Evolutionary conservation across 2,113 vertebrate species (phyloP), one percentile per base, ranked within the genome.

Genomic region (Seriola rivoliana): DNA sequence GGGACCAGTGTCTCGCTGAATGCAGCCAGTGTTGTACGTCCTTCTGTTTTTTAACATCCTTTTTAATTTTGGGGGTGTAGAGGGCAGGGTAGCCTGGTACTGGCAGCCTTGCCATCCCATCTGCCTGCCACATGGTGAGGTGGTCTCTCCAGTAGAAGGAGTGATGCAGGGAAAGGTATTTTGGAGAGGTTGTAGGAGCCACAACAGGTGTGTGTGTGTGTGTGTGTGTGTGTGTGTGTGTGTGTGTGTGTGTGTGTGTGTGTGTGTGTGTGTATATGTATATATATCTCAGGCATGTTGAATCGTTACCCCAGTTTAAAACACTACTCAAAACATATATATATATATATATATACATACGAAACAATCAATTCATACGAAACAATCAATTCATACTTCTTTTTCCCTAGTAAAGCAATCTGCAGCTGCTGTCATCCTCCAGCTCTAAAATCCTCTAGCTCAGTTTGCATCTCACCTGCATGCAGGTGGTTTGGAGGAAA

Each of bases 101-200:
- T 84, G 87, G 89, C 82, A 85, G 52, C 34, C 12, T 12, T 64
- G 23, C 57, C 59, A 52, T 52, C 72, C 91, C 91, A 92, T 94
- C 91, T 94, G 92, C 79, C 77, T 8, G 59, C 81, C 86, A 80
- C 87, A 85, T 89, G 85, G 78, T 19, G 1, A 64, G 40, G 58
- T 68, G 7, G 19, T 75, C 52, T 52, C 58, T 76, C 76, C 66
- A 73, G 69, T 79, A 76, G 68, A 55, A 46, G 52, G 75, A 40
- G 34, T 0, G 52, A 29, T 29, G 48, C 42, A 48, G 71, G 62
- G 75, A 4, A 54, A 60, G 59, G 16, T 19, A 44, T 38, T 78
- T 63, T 40, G 46, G 38, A 57, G 38, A 21, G 38, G 40, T 46
- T 50, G 38, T 34, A 10, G 55, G 16, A 59, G 65, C 68, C 59